A percentile compares a stretch with the other conserved stretches of the same genome.
These are phyloP conservation scores for Sinonovacula constricta DNA, from an alignment of 1,140 invertebrate species.

Conservation along the genomic window DNA sequence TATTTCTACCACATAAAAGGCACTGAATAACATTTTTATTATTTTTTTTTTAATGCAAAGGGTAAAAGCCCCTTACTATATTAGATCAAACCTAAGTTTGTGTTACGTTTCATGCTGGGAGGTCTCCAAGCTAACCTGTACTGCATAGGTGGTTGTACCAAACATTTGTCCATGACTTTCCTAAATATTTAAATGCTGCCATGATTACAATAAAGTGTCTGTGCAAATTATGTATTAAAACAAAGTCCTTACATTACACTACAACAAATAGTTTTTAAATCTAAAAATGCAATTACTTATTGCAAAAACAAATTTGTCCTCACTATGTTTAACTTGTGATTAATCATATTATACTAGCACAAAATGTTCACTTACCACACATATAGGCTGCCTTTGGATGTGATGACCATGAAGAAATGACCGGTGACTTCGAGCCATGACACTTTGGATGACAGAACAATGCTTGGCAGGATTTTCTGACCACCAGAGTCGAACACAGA, in stretches of 20 bases:
- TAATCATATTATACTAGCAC: not conserved
- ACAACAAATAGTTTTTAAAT: not conserved
- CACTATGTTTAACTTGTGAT: too few relatives aligned
- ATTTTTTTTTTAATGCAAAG: too few relatives aligned
- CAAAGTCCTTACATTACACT: not conserved
- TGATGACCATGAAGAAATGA: conserved; percentile 76
- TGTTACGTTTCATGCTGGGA: too few relatives aligned
- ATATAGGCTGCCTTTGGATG: conserved; percentile 73
- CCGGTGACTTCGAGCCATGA: conserved; percentile 68
- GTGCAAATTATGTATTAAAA: not conserved
- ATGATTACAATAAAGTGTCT: not conserved
- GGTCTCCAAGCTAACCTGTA: too few relatives aligned
- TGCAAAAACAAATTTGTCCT: too few relatives aligned
- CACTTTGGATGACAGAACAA: conserved; percentile 82
- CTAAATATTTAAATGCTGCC: not conserved
- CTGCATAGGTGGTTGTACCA: too few relatives aligned
- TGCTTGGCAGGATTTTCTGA: conserved; percentile 82
- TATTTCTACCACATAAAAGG: too few relatives aligned
- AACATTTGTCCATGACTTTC: too few relatives aligned
- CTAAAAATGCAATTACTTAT: not conserved
- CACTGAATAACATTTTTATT: too few relatives aligned
- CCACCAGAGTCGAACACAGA: conserved; percentile 83
- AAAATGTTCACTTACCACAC: conserved; percentile 73
- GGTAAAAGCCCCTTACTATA: too few relatives aligned
- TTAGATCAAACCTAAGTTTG: too few relatives aligned